Evolutionary conservation across 2,888 invertebrate species (phyloP).

Genomic region (Mesorhabditis belari): DNA sequence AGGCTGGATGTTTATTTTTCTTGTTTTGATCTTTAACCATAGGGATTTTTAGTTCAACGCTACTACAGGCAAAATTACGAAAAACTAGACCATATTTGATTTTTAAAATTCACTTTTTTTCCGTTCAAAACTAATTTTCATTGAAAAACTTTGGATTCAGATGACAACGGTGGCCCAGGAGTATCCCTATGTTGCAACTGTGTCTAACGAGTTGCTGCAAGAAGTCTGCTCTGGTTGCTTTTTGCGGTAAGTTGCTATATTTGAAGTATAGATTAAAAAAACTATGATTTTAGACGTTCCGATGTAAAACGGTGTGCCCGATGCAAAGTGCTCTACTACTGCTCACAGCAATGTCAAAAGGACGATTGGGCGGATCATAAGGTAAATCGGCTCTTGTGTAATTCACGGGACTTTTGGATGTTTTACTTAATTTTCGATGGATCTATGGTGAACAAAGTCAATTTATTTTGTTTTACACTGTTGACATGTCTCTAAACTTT

Average conservation of each 20-base stretch:
- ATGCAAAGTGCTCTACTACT: conserved; percentile 13
- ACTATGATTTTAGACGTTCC: neutral
- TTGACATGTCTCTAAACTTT: conserved; percentile 8
- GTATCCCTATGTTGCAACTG: conserved; percentile 9
- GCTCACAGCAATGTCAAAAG: conserved; percentile 10
- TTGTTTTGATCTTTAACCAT: no score
- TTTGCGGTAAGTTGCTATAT: neutral
- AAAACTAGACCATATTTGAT: no score
- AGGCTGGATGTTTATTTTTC: no score
- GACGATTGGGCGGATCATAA: conserved; percentile 15
- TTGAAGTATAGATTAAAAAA: neutral
- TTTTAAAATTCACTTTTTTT: no score
- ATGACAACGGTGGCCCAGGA: conserved; percentile 1
- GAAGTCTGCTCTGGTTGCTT: conserved; percentile 7
- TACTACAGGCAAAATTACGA: no score
- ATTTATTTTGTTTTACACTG: conserved; percentile 1
- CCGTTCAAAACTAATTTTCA: no score
- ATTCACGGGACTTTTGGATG: neutral
- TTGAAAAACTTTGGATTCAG: neutral
- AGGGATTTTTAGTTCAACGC: no score
- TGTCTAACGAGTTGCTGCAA: conserved; percentile 3
- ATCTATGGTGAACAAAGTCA: no score
- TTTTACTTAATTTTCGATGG: no score
- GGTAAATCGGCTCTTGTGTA: conserved; percentile 1
- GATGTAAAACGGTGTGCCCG: conserved; percentile 6